Percentiles rank a stretch among this genome's conserved stretches.
These are phyloP conservation scores for Ornithoptera priamus DNA, from an alignment of 2,888 invertebrate species.

Conservation along the genomic window DNA sequence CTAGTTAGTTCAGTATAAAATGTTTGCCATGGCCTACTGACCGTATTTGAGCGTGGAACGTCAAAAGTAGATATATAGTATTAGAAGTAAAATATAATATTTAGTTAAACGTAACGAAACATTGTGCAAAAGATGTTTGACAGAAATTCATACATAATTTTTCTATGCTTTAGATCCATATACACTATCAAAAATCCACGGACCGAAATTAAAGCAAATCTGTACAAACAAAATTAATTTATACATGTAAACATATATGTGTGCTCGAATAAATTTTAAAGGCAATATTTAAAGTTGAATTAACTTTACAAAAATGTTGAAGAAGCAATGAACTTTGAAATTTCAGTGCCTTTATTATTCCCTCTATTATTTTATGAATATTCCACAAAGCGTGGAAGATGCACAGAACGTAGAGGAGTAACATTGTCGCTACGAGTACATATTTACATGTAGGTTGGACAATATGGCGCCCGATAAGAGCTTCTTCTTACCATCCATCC, in stretches of 20 bases:
- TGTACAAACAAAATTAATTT: conserved; percentile 1
- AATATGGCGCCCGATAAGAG: conserved; percentile 29
- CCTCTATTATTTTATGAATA: neutral
- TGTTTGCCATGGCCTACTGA: conserved; percentile 72
- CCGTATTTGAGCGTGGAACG: conserved; percentile 63
- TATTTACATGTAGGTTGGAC: conserved; percentile 25
- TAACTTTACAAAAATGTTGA: neutral
- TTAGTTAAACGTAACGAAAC: conserved; percentile 29
- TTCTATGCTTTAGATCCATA: neutral
- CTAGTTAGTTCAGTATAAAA: conserved; percentile 61
- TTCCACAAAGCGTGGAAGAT: neutral
- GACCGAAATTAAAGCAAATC: neutral
- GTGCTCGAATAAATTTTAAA: neutral
- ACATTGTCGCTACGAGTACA: neutral
- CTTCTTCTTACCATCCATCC: conserved; percentile 29
- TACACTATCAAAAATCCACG: neutral
- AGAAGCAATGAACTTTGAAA: neutral
- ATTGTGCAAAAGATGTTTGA: neutral
- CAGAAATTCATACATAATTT: neutral
- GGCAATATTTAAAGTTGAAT: neutral
- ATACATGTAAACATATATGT: neutral
- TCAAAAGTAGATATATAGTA: conserved; percentile 57
- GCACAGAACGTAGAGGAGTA: neutral
- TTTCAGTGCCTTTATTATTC: neutral
- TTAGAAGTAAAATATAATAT: conserved; percentile 40